A percentile compares a stretch with the other conserved stretches of the same genome.
phyloP scores from a whole-genome alignment of 2,113 vertebrate species.

The Nycticorax nycticorax region DNA sequence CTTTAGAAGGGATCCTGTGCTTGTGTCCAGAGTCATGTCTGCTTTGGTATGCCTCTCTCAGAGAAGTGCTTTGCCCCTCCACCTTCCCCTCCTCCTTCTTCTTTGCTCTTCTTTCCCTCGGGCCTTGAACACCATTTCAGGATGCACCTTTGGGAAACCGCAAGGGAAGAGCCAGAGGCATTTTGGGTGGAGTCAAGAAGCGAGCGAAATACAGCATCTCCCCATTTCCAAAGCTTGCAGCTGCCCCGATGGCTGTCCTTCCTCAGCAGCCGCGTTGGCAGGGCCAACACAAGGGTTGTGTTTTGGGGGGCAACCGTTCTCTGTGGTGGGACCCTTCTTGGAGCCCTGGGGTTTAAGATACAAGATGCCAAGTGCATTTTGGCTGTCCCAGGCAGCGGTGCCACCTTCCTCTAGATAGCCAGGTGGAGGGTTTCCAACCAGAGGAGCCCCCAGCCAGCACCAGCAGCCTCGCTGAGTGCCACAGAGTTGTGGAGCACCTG shows the following conservation, averaged over 20 bases:
- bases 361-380: background rate
- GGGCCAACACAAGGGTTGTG: background rate
- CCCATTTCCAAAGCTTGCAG: background rate
- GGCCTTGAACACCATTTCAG: background rate
- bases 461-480: background rate
- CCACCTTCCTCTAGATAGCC: background rate
- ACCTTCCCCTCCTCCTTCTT: background rate
- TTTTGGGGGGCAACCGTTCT: background rate
- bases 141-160: background rate
- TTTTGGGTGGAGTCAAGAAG: background rate
- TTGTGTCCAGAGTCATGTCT: slow-evolving; percentile 64
- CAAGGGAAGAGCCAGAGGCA: background rate
- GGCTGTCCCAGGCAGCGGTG: accelerated
- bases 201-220: background rate
- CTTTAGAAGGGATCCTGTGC: slow-evolving; percentile 14
- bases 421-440: background rate
- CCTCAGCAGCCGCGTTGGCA: background rate
- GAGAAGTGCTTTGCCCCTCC: background rate
- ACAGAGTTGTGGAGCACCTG: background rate
- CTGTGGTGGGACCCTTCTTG: background rate
- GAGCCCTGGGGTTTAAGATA: background rate
- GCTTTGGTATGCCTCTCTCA: slow-evolving; percentile 48
- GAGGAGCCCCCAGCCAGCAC: background rate
- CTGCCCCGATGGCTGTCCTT: background rate
- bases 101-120: background rate